These are phyloP conservation scores for Nesoenas mayeri DNA, from an alignment of 2,113 vertebrate species.

Conservation along the genomic window DNA sequence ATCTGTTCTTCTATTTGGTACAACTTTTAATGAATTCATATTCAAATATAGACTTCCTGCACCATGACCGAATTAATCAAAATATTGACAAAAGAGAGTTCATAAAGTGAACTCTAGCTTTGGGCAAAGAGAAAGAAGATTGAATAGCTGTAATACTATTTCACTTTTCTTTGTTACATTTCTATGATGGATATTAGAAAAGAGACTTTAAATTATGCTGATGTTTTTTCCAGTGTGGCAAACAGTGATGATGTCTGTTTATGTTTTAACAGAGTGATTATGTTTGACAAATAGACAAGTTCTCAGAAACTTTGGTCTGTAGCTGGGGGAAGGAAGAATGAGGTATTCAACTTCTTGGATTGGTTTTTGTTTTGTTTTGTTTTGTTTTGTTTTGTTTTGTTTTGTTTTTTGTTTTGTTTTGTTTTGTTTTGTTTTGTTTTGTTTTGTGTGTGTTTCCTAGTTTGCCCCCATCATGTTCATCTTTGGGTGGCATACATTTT, in stretches of 20 bases:
- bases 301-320: background rate
- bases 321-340: background rate
- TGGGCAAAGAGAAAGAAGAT: background rate
- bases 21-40: background rate
- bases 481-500: background rate
- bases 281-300: background rate
- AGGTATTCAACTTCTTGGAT: background rate
- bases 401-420: background rate
- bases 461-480: background rate
- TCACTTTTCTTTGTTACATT: background rate
- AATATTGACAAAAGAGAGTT: background rate
- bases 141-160: background rate
- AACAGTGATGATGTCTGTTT: background rate
- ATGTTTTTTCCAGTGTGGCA: background rate
- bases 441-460: rapidly evolving
- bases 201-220: background rate
- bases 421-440: too few species aligned
- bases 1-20: background rate
- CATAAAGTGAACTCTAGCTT: background rate
- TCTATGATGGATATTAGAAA: background rate
- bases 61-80: background rate
- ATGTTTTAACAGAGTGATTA: background rate
- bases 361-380: background rate
- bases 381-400: background rate
- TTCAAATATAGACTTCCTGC: background rate